Evolutionary conservation across 92 coral and sea anemone genomes (phyloP).

Genomic region (Metridium senile): DNA sequence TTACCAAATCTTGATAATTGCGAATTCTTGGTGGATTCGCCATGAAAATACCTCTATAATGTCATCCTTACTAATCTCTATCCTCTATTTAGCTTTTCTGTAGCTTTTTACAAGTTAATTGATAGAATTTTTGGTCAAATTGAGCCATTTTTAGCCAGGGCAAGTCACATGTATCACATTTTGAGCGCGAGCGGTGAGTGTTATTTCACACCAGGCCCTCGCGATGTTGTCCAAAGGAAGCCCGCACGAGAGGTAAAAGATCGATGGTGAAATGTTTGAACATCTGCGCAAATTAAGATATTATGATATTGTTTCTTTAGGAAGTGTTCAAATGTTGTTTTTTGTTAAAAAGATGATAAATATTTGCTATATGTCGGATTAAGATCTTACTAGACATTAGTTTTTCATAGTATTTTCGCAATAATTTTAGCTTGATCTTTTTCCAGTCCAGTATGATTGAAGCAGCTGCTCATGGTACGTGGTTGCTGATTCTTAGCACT

Average conservation of each 20-base stretch:
- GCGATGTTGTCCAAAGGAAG: neutral
- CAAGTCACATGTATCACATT: neutral
- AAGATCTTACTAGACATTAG: neutral
- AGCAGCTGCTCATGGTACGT: too few relatives aligned
- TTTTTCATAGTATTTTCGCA: neutral
- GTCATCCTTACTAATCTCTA: neutral
- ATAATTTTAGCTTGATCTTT: too few relatives aligned
- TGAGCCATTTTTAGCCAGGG: neutral
- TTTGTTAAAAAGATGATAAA: neutral
- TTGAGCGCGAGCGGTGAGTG: neutral
- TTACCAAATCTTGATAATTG: slow-evolving; percentile 10
- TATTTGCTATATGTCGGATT: neutral
- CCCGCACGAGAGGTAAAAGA: too few relatives aligned
- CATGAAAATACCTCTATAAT: neutral
- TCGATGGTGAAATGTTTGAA: too few relatives aligned
- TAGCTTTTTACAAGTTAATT: neutral
- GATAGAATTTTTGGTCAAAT: neutral
- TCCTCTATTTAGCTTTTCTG: neutral
- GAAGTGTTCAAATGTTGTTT: neutral
- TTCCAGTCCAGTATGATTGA: too few relatives aligned
- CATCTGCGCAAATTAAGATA: neutral
- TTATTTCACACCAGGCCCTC: neutral
- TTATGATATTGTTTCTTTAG: neutral
- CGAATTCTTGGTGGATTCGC: slow-evolving; percentile 39
- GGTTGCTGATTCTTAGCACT: too few relatives aligned